A percentile compares a stretch with the other conserved stretches of the same genome.
Conservation (phyloP, 2,113 vertebrate species). For the Megaceryle maxima region DNA sequence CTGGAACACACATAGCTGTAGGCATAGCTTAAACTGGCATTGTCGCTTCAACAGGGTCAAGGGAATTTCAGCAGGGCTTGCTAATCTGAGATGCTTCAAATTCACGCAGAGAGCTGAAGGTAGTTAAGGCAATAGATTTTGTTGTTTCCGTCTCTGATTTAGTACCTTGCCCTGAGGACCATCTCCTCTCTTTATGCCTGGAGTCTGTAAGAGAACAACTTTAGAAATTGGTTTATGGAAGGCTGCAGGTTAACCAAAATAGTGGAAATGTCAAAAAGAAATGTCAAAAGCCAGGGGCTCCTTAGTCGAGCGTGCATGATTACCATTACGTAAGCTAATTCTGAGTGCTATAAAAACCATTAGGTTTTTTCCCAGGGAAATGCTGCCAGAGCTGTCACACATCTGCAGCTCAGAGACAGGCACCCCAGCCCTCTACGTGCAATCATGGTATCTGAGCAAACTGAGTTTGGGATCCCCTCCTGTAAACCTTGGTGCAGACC, state of each 20-base stretch:
- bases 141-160: background rate
- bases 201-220: background rate
- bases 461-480: background rate
- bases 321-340: slow-evolving; percentile 9
- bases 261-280: background rate
- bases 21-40: background rate
- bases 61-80: background rate
- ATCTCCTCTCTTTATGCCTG: background rate
- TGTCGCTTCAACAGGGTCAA: background rate
- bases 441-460: background rate
- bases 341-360: background rate
- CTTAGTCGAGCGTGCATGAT: background rate
- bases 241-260: background rate
- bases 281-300: slow-evolving; percentile 3
- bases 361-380: background rate
- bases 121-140: background rate
- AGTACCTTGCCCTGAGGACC: background rate
- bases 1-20: background rate
- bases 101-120: fast-evolving
- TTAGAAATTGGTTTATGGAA: background rate
- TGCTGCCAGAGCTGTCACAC: background rate
- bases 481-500: background rate
- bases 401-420: background rate
- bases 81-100: background rate
- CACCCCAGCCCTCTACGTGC: background rate